Base-by-base conservation (phyloP, 2,888 invertebrate genomes). In the Drosophila recens region DNA sequence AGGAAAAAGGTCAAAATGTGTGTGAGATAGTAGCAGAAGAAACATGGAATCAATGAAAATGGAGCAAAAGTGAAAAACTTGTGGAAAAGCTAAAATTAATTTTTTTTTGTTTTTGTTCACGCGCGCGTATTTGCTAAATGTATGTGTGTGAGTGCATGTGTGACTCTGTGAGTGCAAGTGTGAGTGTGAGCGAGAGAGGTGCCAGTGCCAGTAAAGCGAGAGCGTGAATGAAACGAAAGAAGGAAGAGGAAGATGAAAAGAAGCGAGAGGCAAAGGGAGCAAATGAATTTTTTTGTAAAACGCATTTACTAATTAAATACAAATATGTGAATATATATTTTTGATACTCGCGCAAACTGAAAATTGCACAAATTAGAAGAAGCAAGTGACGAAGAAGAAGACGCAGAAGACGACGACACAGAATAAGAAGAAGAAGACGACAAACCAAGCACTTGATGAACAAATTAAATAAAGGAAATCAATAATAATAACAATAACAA, bases 31-130 rank as follows among this genome's bases (percentile, higher is more conserved):
- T 46, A 67, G 61, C 38, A n/a, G 38, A 13, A 36, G 48, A 23
- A 48, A 38, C 30, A 56, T 48, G 48, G 79, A 76, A 79, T 74
- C 82, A 75, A 72, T 79, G 78, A 82, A 82, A 88, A 88, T 87
- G 83, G 80, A 88, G 63, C 66, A 75, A 86, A 88, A 67, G 80
- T 87, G 80, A 84, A 89, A 79, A 84, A 72, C 67, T 80, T 80
- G 84, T 73, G 72, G 69, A 79, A 88, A 87, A 84, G 82, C 77
- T 84, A 85, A 89, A 85, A 81, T 89, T 79, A 84, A 87, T 71
- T 89, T 84, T 30, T 30, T 87, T 83, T 89, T 86, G 85, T 87
- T 89, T 82, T 87, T 88, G 83, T 84, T 86, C 76, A 70, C 87
- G 88, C 72, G 75, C 72, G 85, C 72, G 69, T 71, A 67, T 74